These are phyloP conservation scores for Lochmaea crataegi DNA, from an alignment of 2,888 invertebrate genomes.

Conservation along the genomic window DNA sequence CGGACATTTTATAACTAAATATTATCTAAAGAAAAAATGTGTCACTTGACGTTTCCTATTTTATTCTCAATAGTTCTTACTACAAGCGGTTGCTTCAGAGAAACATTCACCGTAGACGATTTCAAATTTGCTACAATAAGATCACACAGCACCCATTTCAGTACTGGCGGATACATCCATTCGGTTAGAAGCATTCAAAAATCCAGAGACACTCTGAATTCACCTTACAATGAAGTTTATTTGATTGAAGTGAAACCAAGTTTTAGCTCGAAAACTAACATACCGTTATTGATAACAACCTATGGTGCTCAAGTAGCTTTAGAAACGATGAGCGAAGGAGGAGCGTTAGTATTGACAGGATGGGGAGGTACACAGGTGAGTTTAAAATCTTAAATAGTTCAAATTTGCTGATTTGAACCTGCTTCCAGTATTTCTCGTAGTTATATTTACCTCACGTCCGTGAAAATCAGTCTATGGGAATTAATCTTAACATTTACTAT, in stretches of 20 bases:
- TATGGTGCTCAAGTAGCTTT: conserved; percentile 5
- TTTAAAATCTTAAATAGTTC: background rate
- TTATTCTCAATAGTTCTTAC: background rate
- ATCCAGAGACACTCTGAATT: background rate
- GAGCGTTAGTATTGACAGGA: background rate
- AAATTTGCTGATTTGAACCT: background rate
- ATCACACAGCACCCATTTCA: conserved; percentile 6
- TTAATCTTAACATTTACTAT: too few species aligned
- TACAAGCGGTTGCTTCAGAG: conserved; percentile 4
- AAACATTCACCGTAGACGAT: background rate
- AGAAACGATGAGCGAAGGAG: conserved; percentile 8
- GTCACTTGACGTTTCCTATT: background rate
- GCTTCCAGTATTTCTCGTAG: too few species aligned
- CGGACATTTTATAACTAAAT: too few species aligned
- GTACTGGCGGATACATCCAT: background rate
- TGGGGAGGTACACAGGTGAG: background rate
- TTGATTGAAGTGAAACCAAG: conserved; percentile 9
- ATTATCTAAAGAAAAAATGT: too few species aligned
- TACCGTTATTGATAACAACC: conserved; percentile 1
- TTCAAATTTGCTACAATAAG: conserved; percentile 6
- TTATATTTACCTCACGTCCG: too few species aligned
- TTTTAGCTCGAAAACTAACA: conserved; percentile 15
- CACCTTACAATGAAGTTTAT: conserved; percentile 11
- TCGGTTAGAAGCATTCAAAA: background rate
- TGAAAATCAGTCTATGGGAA: too few species aligned